Conservation (phyloP, 2,797 vertebrate genomes). For the Meda fulgida region DNA sequence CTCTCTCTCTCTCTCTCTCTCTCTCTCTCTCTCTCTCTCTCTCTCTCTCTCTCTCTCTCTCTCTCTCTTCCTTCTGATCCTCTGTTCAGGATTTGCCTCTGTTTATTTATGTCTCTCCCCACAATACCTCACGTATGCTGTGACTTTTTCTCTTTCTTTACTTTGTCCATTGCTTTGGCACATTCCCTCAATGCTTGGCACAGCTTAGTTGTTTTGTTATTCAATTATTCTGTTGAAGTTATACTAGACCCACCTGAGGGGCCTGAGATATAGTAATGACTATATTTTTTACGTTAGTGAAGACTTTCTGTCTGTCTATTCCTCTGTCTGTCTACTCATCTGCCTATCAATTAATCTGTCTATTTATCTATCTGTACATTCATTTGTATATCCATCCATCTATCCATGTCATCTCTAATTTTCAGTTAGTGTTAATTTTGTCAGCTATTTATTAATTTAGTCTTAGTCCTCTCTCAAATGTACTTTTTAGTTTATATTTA, state of each 20-base stretch:
- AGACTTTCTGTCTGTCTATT: neutral
- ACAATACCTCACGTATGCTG: conserved; percentile 31
- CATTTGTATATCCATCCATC: neutral
- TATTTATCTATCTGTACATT: neutral
- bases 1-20: neutral
- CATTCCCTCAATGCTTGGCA: conserved; percentile 6
- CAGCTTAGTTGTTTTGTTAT: conserved; percentile 32
- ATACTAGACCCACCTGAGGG: conserved; percentile 15
- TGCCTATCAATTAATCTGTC: neutral
- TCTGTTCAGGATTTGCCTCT: conserved; percentile 19
- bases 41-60: neutral
- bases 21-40: neutral
- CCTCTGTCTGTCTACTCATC: neutral
- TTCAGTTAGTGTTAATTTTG: no score
- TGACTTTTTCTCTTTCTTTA: conserved; percentile 9
- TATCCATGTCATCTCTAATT: no score
- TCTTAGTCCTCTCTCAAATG: no score
- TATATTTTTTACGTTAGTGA: conserved; percentile 1
- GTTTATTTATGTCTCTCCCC: conserved; percentile 39
- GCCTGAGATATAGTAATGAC: neutral
- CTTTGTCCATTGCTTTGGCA: conserved; percentile 23
- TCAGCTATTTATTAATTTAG: no score
- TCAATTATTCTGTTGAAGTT: conserved; percentile 40
- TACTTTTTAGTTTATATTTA: no score
- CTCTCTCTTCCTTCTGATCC: neutral